Evolutionary conservation across 2,113 vertebrate genomes (phyloP).

Genomic region (Rhinoptilus africanus): DNA sequence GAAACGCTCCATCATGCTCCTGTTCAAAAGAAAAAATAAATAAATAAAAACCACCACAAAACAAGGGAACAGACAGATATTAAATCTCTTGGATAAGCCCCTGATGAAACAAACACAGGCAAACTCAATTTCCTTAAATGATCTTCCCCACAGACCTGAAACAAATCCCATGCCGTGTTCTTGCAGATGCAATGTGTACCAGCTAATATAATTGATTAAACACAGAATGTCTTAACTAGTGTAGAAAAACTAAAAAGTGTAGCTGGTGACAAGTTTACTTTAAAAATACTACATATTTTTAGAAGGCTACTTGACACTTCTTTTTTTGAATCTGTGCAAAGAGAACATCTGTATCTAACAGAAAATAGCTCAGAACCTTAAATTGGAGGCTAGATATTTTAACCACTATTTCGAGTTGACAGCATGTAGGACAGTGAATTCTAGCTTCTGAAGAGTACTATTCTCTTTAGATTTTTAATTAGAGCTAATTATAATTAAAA

Average conservation of each 20-base stretch:
- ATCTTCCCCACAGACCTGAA: neutral
- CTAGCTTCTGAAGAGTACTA: neutral
- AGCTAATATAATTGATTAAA: neutral
- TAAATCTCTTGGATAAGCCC: neutral
- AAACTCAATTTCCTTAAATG: neutral
- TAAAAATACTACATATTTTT: neutral
- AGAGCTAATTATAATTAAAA: neutral
- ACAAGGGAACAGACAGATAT: neutral
- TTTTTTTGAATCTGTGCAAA: neutral
- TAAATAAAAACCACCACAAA: rapidly evolving
- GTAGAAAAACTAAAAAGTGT: neutral
- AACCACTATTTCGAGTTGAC: neutral
- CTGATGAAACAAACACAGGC: neutral
- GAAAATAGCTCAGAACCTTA: neutral
- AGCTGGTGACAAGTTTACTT: neutral
- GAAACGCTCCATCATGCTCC: constrained; percentile 84
- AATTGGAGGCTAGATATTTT: neutral
- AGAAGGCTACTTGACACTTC: neutral
- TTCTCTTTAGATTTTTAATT: neutral
- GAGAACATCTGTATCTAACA: neutral
- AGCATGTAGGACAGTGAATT: neutral
- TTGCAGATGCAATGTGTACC: neutral
- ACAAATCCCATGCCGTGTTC: neutral
- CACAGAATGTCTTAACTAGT: neutral
- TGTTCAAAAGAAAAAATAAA: constrained; percentile 35